Percentiles rank a stretch among this genome's conserved stretches.
These are phyloP conservation scores for Pyrrhosoma nymphula DNA, from an alignment of 2,888 invertebrate genomes.

Conservation along the genomic window DNA sequence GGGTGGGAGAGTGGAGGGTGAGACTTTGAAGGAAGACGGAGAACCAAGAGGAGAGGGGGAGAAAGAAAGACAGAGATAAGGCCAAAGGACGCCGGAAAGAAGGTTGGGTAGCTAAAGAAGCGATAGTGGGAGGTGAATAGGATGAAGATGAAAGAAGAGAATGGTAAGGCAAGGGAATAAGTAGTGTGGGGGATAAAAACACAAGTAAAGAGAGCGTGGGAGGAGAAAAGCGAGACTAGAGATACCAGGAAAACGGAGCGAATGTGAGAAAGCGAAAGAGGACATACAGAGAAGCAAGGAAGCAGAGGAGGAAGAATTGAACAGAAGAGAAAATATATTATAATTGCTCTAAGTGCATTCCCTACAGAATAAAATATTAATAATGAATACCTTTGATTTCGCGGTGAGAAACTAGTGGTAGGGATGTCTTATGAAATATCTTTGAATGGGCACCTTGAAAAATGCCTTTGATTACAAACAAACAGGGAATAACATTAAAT, in stretches of 20 bases:
- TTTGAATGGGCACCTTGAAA: no score
- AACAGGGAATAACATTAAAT: no score
- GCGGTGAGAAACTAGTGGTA: no score
- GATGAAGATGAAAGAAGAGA: conserved; percentile 38
- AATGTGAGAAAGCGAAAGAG: not conserved
- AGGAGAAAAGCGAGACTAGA: not conserved
- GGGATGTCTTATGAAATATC: no score
- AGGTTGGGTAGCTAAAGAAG: conserved; percentile 69
- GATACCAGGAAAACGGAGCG: not conserved
- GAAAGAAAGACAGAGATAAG: conserved; percentile 68
- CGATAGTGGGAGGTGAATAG: conserved; percentile 55
- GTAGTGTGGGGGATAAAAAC: no score
- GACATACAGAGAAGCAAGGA: not conserved
- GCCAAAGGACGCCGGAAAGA: conserved; percentile 68
- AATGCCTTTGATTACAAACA: no score
- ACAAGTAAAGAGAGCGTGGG: no score
- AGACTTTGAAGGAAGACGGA: conserved; percentile 10
- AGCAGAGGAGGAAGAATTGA: no score
- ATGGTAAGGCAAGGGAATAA: not conserved
- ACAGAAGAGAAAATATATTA: no score
- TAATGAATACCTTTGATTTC: no score
- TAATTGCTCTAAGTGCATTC: no score
- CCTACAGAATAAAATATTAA: no score
- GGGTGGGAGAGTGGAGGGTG: not conserved
- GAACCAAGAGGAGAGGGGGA: conserved; percentile 8